phyloP scores from a whole-genome alignment of 2,113 vertebrate genomes.

The Scatophagus argus region DNA sequence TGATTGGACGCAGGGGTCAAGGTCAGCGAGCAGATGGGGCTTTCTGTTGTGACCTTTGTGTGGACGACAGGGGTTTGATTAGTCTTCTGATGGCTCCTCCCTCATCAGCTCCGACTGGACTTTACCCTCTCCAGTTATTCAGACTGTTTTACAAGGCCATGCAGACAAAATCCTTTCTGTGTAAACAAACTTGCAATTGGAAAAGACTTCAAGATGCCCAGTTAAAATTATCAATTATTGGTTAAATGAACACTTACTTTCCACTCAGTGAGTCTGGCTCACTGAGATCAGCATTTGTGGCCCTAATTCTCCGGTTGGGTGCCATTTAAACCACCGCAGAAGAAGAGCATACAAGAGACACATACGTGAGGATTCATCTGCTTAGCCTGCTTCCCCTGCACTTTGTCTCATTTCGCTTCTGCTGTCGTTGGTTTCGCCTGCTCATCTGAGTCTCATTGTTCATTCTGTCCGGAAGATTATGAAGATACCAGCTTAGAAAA shows the following conservation, averaged over 20 bases:
- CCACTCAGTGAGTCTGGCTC: not conserved
- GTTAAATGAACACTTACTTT: no score
- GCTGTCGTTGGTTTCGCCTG: not conserved
- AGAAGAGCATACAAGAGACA: no score
- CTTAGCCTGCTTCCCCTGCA: not conserved
- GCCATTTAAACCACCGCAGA: no score
- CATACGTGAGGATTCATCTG: no score
- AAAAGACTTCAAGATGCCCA: not conserved
- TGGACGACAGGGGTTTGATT: constrained; percentile 65
- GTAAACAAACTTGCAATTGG: not conserved
- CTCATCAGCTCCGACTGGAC: constrained; percentile 13
- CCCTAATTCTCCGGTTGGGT: no score
- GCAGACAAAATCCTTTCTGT: not conserved
- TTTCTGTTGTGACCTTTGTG: constrained; percentile 50
- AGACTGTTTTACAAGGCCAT: not conserved
- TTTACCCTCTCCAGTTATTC: not conserved
- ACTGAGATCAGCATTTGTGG: not conserved
- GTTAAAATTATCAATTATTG: no score
- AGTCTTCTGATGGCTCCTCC: constrained; percentile 16
- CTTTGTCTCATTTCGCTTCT: no score
- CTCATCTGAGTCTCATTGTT: not conserved
- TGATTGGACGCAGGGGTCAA: constrained; percentile 74
- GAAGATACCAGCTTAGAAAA: not conserved
- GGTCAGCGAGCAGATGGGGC: constrained; percentile 79
- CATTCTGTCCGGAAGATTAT: not conserved